phyloP scores from a whole-genome alignment of 2,797 vertebrate genomes.

The Girardinus metallicus region DNA sequence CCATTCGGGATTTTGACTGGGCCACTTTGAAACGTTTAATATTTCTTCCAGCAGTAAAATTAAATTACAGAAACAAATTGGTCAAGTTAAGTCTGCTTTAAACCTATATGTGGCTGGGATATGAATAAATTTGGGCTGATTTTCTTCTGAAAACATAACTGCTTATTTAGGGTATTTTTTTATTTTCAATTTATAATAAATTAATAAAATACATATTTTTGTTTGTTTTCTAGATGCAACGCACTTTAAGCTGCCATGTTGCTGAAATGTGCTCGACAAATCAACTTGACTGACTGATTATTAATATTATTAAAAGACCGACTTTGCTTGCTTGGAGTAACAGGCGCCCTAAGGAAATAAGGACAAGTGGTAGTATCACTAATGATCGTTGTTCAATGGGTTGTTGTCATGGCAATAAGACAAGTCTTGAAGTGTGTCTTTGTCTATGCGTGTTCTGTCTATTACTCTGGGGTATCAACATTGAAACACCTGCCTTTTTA shows the following conservation, averaged over 20 bases:
- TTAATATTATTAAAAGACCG: background rate
- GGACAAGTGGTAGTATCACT: background rate
- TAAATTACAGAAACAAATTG: background rate
- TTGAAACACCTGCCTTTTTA: background rate
- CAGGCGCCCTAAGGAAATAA: background rate
- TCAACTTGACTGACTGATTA: too few relatives aligned
- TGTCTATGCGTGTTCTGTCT: background rate
- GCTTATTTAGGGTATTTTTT: background rate
- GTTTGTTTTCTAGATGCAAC: too few relatives aligned
- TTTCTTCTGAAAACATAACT: background rate
- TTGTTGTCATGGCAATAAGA: background rate
- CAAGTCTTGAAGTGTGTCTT: background rate
- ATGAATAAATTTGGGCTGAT: background rate
- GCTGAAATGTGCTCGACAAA: too few relatives aligned
- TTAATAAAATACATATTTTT: too few relatives aligned
- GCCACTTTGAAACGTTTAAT: background rate
- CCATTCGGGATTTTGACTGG: background rate
- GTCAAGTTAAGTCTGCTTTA: background rate
- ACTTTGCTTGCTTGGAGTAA: background rate
- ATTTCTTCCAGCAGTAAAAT: background rate
- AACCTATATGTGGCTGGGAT: background rate
- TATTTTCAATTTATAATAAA: background rate
- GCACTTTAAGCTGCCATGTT: too few relatives aligned
- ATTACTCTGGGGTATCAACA: background rate
- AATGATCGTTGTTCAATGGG: background rate